Conservation (phyloP, 23 tunicate species). For the Trididemnum nubilum region DNA sequence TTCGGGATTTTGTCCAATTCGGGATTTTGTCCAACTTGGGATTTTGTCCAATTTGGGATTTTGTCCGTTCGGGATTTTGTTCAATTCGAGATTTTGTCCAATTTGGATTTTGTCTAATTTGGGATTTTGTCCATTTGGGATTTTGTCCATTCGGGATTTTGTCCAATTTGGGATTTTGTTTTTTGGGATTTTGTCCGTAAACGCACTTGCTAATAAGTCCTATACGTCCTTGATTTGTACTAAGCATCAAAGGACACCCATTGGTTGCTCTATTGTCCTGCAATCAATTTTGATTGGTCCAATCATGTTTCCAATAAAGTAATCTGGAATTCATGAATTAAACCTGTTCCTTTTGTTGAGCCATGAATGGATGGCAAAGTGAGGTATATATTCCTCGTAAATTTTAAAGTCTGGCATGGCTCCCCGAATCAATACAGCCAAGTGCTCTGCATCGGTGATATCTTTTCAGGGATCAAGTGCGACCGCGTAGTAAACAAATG, state of each 20-base stretch:
- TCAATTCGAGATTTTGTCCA: too few relatives aligned
- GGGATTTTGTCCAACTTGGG: too few relatives aligned
- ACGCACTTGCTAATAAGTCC: too few relatives aligned
- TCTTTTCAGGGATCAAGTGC: slow-evolving; percentile 57
- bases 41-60: too few relatives aligned
- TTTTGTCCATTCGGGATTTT: too few relatives aligned
- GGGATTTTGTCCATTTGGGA: too few relatives aligned
- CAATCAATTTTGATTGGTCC: slow-evolving; percentile 37
- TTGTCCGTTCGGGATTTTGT: too few relatives aligned
- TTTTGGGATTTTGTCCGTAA: too few relatives aligned
- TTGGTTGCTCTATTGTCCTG: slow-evolving; percentile 54
- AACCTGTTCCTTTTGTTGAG: slow-evolving; percentile 43
- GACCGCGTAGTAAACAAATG: slow-evolving; percentile 37
- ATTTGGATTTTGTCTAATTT: too few relatives aligned
- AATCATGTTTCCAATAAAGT: slow-evolving; percentile 35
- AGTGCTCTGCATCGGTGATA: slow-evolving; percentile 51
- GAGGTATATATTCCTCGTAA: slow-evolving; percentile 49
- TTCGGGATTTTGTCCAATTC: too few relatives aligned
- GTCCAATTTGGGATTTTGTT: too few relatives aligned
- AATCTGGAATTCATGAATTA: slow-evolving; percentile 46
- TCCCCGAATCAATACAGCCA: slow-evolving; percentile 39
- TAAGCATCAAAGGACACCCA: slow-evolving; percentile 63
- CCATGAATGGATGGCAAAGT: slow-evolving; percentile 48
- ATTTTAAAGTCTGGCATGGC: slow-evolving; percentile 52
- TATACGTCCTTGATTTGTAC: slow-evolving; percentile 56